Evolutionary conservation across 2,888 invertebrate species (phyloP).

Genomic region (Cephus runcator): DNA sequence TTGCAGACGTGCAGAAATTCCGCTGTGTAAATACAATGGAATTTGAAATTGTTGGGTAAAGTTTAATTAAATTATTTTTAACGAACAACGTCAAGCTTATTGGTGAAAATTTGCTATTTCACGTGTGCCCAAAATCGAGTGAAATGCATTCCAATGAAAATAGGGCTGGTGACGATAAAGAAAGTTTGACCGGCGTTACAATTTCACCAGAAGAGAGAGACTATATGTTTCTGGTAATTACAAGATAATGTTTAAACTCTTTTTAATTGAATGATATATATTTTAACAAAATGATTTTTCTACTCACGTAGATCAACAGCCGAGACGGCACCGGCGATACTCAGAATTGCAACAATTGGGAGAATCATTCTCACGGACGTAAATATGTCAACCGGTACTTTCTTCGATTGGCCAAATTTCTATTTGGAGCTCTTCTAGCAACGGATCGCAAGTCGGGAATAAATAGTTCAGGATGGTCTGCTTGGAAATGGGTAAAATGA

Average conservation of each 20-base stretch:
- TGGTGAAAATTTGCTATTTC: neutral
- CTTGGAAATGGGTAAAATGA: constrained; percentile 48
- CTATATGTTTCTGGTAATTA: neutral
- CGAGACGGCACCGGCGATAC: constrained; percentile 10
- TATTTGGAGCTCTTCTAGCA: neutral
- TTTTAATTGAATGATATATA: neutral
- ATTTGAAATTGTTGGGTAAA: neutral
- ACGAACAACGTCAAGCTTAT: neutral
- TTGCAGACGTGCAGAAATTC: constrained; percentile 70
- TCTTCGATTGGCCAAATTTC: neutral
- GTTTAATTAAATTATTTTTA: neutral
- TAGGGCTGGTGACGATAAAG: neutral
- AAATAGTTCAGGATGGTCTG: constrained; percentile 43
- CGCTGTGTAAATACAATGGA: constrained; percentile 60
- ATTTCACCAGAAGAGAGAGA: neutral
- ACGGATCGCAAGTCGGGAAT: constrained; percentile 8
- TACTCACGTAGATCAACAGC: constrained; percentile 53
- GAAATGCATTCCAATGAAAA: neutral
- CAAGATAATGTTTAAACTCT: neutral
- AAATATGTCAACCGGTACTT: neutral
- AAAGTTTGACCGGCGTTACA: neutral
- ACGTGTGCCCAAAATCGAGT: neutral
- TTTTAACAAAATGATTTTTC: neutral
- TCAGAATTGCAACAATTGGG: constrained; percentile 6
- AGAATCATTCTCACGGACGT: neutral